Base-by-base conservation (phyloP, 2,888 invertebrate genomes). In the Dysmachus trigonus region DNA sequence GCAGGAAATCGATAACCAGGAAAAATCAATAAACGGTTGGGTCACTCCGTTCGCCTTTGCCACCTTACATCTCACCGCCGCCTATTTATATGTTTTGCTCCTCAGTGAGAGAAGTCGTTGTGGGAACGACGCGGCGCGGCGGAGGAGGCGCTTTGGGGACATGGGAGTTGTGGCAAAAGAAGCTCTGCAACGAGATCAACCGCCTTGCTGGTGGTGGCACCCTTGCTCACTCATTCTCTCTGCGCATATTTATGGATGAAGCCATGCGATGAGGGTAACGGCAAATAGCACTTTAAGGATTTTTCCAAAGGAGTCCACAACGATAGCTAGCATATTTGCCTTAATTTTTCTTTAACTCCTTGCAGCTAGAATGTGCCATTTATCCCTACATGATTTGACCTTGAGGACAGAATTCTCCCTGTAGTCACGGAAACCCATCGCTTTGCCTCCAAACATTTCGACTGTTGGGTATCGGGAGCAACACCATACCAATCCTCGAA, bases 1-100 rank as follows among this genome's bases (percentile, higher is more conserved):
- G 72, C 30, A 47, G 83, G 72, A 83, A 83, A 83, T 83, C 83
- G 83, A 83, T 83, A 83, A 71, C 72, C 72, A 83, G 72, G 72
- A 83, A 83, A 83, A 83, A 83, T 83, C 83, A 83, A 38, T 72
- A 83, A 83, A 83, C 72, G 62, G 13, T 62, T 35, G 81, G 62
- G 62, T 30, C 47, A 77, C 47, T n/a, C 77, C 18, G 62, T 62
- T 62, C 35, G 62, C 22, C 62, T 10, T 31, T 8, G 15, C 27
- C 81, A 62, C 27, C 62, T 62, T 62, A 62, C 62, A 53, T 53
- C 53, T 53, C 62, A 27, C 22, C 62, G 27, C 27, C 62, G 62
- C 10, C 22, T 62, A 62, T 47, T 47, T 18, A n/a, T 47, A 47
- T 62, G 8, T 62, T 62, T 27, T 27, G 2, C 8, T 22, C 22